A percentile compares a stretch with the other conserved stretches of the same genome.
Conservation (phyloP, 2,888 invertebrate genomes). For the Drosophila incognita region DNA sequence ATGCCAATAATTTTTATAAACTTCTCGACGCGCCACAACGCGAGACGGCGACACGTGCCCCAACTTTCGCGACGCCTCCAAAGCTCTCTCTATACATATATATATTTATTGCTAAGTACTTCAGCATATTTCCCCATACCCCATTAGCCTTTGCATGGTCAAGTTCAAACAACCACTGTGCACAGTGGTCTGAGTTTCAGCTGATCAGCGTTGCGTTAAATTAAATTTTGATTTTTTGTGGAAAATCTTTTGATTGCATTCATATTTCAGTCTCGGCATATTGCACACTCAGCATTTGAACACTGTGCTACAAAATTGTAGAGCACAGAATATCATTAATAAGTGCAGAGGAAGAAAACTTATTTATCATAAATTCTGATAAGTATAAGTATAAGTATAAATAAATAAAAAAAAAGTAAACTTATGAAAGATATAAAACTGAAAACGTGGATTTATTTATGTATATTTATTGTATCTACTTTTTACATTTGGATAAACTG, state of each 20-base stretch:
- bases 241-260: slow-evolving; percentile 31
- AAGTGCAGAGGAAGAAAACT: not conserved
- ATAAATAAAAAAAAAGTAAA: too few relatives aligned
- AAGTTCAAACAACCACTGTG: slow-evolving; percentile 64
- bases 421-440: accelerated
- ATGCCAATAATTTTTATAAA: slow-evolving; percentile 78
- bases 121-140: not conserved
- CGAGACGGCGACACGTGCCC: slow-evolving; percentile 60
- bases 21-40: slow-evolving; percentile 47
- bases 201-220: slow-evolving; percentile 84
- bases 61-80: slow-evolving; percentile 67
- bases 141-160: slow-evolving; percentile 49
- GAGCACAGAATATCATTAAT: not conserved
- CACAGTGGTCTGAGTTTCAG: slow-evolving; percentile 27
- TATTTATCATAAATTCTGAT: not conserved
- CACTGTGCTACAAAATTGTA: slow-evolving; percentile 32
- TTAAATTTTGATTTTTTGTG: slow-evolving; percentile 75
- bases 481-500: not conserved
- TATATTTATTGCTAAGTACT: slow-evolving; percentile 12
- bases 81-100: slow-evolving; percentile 3
- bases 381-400: too few relatives aligned
- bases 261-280: slow-evolving; percentile 66
- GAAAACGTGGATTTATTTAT: not conserved
- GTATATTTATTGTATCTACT: not conserved
- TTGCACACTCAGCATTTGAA: slow-evolving; percentile 29